These are phyloP conservation scores for Eospalax fontanierii DNA, from an alignment of 2,797 vertebrate genomes.

Conservation along the genomic window DNA sequence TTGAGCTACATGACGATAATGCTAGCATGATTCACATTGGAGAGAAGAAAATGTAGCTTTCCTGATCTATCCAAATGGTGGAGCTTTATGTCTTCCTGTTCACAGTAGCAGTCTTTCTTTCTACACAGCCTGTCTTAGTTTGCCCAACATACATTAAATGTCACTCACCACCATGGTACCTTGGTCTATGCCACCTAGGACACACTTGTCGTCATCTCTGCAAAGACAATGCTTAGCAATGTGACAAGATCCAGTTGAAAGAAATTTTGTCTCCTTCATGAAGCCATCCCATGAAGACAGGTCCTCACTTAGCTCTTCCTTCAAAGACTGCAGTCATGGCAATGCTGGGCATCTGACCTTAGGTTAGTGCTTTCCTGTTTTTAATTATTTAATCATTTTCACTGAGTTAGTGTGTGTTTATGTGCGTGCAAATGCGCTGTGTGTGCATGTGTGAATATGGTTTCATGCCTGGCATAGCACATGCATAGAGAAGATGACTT, in stretches of 20 bases:
- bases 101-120: neutral
- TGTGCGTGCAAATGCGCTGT: too few species aligned
- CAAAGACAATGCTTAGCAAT: neutral
- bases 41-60: neutral
- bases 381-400: too few species aligned
- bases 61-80: neutral
- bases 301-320: neutral
- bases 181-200: neutral
- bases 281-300: neutral
- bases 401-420: too few species aligned
- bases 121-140: too few species aligned
- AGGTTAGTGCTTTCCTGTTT: neutral
- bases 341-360: neutral
- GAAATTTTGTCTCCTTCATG: conserved; percentile 33
- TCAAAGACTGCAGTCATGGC: neutral
- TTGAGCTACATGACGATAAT: neutral
- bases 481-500: too few species aligned
- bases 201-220: neutral
- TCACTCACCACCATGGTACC: neutral
- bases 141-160: neutral
- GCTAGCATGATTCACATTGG: neutral
- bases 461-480: too few species aligned
- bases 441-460: too few species aligned
- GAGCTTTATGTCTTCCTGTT: neutral
- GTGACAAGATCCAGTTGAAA: neutral